Evolutionary conservation across 2,113 vertebrate species (phyloP).

Genomic region (Pseudolaguvia tuberculata): DNA sequence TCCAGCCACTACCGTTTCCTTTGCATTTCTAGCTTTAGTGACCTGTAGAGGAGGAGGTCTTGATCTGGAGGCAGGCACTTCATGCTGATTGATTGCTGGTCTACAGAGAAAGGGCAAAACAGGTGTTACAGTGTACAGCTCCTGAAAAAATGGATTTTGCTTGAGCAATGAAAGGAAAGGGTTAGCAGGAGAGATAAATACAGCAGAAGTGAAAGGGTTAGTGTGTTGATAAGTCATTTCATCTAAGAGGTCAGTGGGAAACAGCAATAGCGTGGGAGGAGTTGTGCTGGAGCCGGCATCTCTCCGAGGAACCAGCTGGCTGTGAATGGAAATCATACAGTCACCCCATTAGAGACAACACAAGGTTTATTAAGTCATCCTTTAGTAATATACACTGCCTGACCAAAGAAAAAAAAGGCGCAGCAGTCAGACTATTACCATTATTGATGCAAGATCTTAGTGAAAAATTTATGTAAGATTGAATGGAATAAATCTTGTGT

Average conservation of each 20-base stretch:
- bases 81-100: slow-evolving; percentile 65
- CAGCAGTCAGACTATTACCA: no score
- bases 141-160: slow-evolving; percentile 84
- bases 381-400: neutral
- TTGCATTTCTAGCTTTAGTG: slow-evolving; percentile 29
- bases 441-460: no score
- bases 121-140: slow-evolving; percentile 77
- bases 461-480: no score
- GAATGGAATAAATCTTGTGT: no score
- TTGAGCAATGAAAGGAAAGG: slow-evolving; percentile 81
- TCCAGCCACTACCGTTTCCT: neutral
- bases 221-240: slow-evolving; percentile 55
- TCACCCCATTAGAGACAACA: slow-evolving; percentile 76
- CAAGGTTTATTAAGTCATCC: neutral
- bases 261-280: slow-evolving; percentile 59
- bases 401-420: no score
- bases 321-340: slow-evolving; percentile 88
- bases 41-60: slow-evolving; percentile 47
- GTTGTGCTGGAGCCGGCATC: slow-evolving; percentile 75
- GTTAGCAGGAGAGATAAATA: slow-evolving; percentile 73
- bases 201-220: slow-evolving; percentile 66
- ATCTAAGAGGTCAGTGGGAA: slow-evolving; percentile 51
- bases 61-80: slow-evolving; percentile 61
- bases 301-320: slow-evolving; percentile 87
- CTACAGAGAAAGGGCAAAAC: slow-evolving; percentile 84